A percentile compares a stretch with the other conserved stretches of the same genome.
Evolutionary conservation across 2,888 invertebrate genomes (phyloP).

Genomic region (Bhutanitis thaidina): DNA sequence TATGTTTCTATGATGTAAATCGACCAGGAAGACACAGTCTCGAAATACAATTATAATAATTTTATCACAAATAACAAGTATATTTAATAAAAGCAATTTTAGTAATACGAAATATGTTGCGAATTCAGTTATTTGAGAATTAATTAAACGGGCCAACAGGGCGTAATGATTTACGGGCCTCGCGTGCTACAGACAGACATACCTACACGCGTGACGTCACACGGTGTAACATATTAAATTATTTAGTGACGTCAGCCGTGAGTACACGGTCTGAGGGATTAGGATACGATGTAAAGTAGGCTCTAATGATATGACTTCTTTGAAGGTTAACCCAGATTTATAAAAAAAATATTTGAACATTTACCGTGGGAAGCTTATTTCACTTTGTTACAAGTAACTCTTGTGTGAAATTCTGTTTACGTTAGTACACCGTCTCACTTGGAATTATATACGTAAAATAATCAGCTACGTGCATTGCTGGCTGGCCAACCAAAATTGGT

Average conservation of each 20-base stretch:
- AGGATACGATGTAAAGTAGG: slow-evolving; percentile 10
- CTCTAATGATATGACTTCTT: slow-evolving; percentile 7
- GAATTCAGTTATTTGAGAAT: slow-evolving; percentile 59
- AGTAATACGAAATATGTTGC: slow-evolving; percentile 33
- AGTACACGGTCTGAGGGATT: slow-evolving; percentile 24
- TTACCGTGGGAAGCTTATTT: too few relatives aligned
- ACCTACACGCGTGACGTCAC: slow-evolving; percentile 63
- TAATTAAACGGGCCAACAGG: slow-evolving; percentile 73
- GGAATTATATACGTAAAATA: too few relatives aligned
- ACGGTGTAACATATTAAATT: slow-evolving; percentile 55
- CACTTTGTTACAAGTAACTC: too few relatives aligned
- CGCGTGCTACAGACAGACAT: slow-evolving; percentile 43
- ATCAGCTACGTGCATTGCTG: too few relatives aligned
- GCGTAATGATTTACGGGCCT: slow-evolving; percentile 61
- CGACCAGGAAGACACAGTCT: too few relatives aligned
- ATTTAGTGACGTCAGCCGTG: slow-evolving; percentile 44
- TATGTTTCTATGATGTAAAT: too few relatives aligned
- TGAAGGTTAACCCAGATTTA: not conserved
- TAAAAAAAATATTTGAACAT: not conserved
- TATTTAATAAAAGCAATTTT: slow-evolving; percentile 20
- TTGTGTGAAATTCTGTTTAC: too few relatives aligned
- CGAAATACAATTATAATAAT: not conserved
- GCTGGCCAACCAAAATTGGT: too few relatives aligned
- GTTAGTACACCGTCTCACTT: too few relatives aligned
- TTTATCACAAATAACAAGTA: not conserved